Evolutionary conservation across 2,113 vertebrate genomes (phyloP).

Genomic region (Pedionomus torquatus): DNA sequence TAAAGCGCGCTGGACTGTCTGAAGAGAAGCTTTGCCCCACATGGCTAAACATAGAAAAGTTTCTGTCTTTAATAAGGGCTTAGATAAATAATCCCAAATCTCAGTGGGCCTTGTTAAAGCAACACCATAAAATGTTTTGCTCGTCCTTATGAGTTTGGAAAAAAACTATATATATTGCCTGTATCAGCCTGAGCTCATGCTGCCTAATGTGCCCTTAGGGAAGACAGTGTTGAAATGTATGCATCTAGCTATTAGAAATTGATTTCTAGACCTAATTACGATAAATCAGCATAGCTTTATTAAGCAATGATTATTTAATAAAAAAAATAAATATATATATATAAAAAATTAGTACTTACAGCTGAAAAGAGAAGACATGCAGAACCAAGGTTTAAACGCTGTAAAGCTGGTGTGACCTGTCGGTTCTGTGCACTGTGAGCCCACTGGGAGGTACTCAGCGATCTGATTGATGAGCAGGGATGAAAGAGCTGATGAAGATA

Average conservation of each 20-base stretch:
- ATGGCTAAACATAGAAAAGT: conserved; percentile 64
- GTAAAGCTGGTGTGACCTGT: not conserved
- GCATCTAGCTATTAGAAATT: conserved; percentile 58
- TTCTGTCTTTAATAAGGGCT: conserved; percentile 71
- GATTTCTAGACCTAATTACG: conserved; percentile 63
- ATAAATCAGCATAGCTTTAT: conserved; percentile 69
- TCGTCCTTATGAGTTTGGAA: conserved; percentile 56
- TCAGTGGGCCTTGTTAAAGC: conserved; percentile 75
- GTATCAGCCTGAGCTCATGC: conserved; percentile 61
- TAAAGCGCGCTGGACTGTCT: not conserved
- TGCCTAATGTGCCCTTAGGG: conserved; percentile 70
- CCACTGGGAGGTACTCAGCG: not conserved
- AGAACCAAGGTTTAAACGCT: conserved; percentile 11
- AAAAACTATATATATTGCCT: conserved; percentile 13
- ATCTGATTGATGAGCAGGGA: not conserved
- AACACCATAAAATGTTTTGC: conserved; percentile 72
- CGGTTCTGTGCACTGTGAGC: not conserved
- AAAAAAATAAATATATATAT: not conserved
- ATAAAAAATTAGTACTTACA: not conserved
- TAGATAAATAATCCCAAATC: conserved; percentile 75
- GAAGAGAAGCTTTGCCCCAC: conserved; percentile 52
- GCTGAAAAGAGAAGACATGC: conserved; percentile 35
- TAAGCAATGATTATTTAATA: conserved; percentile 48
- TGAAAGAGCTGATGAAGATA: not conserved
- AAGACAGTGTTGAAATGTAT: conserved; percentile 69